These are phyloP conservation scores for Ceratitis capitata DNA, from an alignment of 1,140 invertebrate species.

Conservation along the genomic window DNA sequence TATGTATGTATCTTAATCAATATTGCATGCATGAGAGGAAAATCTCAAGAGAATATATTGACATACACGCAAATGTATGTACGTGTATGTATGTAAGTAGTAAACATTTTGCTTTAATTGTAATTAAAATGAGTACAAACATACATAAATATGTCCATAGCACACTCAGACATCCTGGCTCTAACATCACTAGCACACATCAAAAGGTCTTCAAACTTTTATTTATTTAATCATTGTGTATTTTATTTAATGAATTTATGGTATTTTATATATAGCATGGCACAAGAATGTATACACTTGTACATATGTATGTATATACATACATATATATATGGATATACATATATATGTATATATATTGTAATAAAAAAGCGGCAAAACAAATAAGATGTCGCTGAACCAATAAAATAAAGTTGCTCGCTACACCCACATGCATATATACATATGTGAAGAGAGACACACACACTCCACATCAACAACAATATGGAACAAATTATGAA, in stretches of 20 bases:
- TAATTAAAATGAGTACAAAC: too few species aligned
- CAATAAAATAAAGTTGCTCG: not conserved
- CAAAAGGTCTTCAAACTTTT: not conserved
- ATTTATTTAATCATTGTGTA: too few species aligned
- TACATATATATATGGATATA: too few species aligned
- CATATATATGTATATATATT: too few species aligned
- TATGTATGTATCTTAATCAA: too few species aligned
- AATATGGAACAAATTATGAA: not conserved
- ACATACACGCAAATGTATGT: not conserved
- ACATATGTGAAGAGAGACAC: too few species aligned
- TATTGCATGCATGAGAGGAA: too few species aligned
- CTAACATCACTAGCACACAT: not conserved
- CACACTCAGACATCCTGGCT: not conserved
- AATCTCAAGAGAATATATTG: not conserved
- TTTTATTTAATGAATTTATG: not conserved
- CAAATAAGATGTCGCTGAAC: slow-evolving; percentile 16
- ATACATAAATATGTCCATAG: too few species aligned
- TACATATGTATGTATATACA: too few species aligned
- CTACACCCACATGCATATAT: not conserved
- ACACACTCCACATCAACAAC: not conserved
- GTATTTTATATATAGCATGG: not conserved
- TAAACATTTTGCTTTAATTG: not conserved
- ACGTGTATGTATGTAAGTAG: not conserved
- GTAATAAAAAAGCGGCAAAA: not conserved
- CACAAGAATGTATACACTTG: not conserved